Percentiles rank a stretch among this genome's conserved stretches.
Evolutionary conservation across 2,797 vertebrate species (phyloP).

Genomic region (Sternotherus odoratus): DNA sequence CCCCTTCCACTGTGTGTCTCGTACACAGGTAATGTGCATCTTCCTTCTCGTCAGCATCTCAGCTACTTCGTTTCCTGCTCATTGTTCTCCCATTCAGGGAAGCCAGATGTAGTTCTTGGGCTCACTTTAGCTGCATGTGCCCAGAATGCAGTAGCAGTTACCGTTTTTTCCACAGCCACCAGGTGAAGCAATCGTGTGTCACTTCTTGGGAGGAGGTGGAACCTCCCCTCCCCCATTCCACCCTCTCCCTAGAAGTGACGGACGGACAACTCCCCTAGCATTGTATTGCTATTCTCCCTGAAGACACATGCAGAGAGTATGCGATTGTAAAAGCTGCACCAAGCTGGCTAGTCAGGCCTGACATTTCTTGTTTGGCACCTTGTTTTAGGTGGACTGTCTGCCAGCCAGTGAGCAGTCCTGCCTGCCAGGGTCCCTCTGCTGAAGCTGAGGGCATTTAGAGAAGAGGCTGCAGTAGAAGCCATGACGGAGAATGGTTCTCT

Average conservation of each 20-base stretch:
- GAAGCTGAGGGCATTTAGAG: neutral
- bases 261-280: no score
- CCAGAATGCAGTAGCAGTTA: neutral
- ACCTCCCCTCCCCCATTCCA: no score
- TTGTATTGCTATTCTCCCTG: neutral
- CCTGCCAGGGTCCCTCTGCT: no score
- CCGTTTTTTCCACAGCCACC: neutral
- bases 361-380: neutral
- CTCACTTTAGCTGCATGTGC: neutral
- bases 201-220: neutral
- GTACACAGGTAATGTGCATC: neutral
- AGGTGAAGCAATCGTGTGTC: neutral
- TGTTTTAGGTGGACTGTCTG: no score
- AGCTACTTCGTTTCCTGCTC: neutral
- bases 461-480: neutral
- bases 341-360: neutral
- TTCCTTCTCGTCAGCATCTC: neutral
- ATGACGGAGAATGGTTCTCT: fast-evolving
- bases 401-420: no score
- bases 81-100: neutral
- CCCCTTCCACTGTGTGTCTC: neutral
- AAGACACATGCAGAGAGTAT: neutral
- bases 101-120: neutral
- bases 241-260: no score
- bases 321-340: neutral